Evolutionary conservation across 2,113 vertebrate species (phyloP).

Genomic region (Anarhynchus alexandrinus): DNA sequence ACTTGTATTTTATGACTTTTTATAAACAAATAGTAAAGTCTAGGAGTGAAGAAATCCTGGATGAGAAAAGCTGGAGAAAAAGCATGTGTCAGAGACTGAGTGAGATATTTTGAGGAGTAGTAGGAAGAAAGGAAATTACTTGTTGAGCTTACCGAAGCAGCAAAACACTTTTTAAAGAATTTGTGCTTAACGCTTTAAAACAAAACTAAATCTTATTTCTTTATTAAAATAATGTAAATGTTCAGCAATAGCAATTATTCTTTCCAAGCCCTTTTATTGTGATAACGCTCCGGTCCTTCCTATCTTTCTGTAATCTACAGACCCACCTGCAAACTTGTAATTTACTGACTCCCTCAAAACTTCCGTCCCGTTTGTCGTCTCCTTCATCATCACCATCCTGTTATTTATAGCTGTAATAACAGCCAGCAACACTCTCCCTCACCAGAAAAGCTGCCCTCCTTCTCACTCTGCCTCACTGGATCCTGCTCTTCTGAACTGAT

Average conservation of each 20-base stretch:
- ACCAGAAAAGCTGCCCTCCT: not conserved
- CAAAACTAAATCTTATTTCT: not conserved
- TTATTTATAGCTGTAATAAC: not conserved
- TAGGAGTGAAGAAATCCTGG: not conserved
- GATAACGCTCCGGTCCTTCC: not conserved
- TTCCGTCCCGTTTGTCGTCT: not conserved
- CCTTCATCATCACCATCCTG: not conserved
- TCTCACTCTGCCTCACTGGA: conserved; percentile 19
- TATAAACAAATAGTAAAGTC: not conserved
- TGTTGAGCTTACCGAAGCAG: not conserved
- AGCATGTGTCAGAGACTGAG: not conserved
- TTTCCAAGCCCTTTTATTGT: not conserved
- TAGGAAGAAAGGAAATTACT: conserved; percentile 2
- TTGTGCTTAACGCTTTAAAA: not conserved
- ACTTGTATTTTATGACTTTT: not conserved
- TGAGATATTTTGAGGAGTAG: not conserved
- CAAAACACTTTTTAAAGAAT: not conserved
- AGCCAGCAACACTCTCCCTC: not conserved
- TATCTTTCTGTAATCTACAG: not conserved
- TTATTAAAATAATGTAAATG: not conserved
- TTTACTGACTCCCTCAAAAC: not conserved
- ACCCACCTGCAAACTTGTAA: not conserved
- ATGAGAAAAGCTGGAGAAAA: not conserved
- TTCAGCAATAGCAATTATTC: not conserved
- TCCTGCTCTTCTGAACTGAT: not conserved